Evolutionary conservation across 2,888 invertebrate species (phyloP).

Genomic region (Epinotia bilunana): DNA sequence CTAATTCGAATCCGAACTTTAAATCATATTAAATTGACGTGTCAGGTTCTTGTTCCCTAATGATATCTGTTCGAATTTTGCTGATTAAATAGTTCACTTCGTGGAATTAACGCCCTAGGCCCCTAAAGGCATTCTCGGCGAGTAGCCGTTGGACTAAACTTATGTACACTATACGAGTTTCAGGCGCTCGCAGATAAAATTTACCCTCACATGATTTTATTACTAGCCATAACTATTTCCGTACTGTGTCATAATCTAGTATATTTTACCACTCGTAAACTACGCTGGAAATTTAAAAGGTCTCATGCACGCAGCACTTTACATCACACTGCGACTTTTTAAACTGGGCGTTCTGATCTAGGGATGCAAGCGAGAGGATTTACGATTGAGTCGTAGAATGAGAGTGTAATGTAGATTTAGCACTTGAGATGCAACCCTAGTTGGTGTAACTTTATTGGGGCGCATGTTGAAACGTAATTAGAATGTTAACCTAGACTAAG

Average conservation of each 20-base stretch:
- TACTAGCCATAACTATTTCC: constrained; percentile 42
- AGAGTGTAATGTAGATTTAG: constrained; percentile 34
- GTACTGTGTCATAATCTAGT: constrained; percentile 42
- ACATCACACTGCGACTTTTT: not conserved
- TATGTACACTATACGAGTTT: not conserved
- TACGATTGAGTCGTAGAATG: constrained; percentile 36
- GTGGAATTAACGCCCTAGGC: too few relatives aligned
- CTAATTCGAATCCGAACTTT: too few relatives aligned
- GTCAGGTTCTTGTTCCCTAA: too few relatives aligned
- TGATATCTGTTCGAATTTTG: too few relatives aligned
- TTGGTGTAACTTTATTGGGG: constrained; percentile 15
- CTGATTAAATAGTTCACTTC: too few relatives aligned
- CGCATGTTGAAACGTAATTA: constrained; percentile 16
- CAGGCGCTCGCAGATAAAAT: constrained; percentile 34
- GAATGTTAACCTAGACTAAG: not conserved
- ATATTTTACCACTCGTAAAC: constrained; percentile 44
- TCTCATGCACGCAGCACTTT: not conserved
- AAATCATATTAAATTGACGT: too few relatives aligned
- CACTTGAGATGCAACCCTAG: constrained; percentile 41
- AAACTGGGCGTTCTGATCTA: constrained; percentile 6
- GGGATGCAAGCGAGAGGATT: constrained; percentile 40
- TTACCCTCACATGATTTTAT: constrained; percentile 39
- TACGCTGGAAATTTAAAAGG: not conserved
- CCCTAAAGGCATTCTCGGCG: not conserved
- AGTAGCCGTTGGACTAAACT: not conserved